Base-by-base conservation (phyloP, 2,888 invertebrate genomes). In the Pyrrhosoma nymphula region DNA sequence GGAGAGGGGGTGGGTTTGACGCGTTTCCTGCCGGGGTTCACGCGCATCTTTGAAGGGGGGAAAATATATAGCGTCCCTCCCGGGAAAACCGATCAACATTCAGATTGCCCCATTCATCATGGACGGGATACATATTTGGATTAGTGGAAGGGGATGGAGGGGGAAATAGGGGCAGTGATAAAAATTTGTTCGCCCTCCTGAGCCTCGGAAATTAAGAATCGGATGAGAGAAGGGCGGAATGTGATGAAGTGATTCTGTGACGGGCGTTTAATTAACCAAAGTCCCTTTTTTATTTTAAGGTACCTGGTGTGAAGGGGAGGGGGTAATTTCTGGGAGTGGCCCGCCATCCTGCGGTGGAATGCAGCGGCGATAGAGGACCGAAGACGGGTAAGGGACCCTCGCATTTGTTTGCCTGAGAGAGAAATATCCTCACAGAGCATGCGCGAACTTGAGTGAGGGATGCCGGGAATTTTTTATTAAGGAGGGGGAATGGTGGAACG, bases 201-300 rank as follows among this genome's bases (percentile, higher is more conserved):
- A 39, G 93, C 69, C 93, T 47, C 69, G 93, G 30, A 93, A 93
- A 93, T 93, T 93, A 93, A 93, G 93, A 93, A 93, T 93, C 47
- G 93, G 69, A 63, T 10, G 91, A 35, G 91, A 60, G 93, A 82
- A 16, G 82, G 82, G 18, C 30, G 82, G 82, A 63, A 93, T 69
- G 93, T 93, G 93, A 93, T 93, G 93, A 93, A 93, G 93, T 93
- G 93, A 93, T 93, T 93, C 93, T 93, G 93, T 93, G 93, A 93
- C 93, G 93, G 93, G 69, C 93, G 93, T 93, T 93, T 93, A 93
- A 93, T 93, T 93, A 93, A 69, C 93, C 69, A 75, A 75, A 93
- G 69, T 75, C 93, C 93, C 63, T 93, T 93, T 93, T 93, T 93
- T 75, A 75, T 75, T 93, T 93, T 82, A 4, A 18, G 16, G 60